Percentiles rank a stretch among this genome's conserved stretches.
phyloP scores from a whole-genome alignment of 2,888 invertebrate species.

The Piscicola geometra region DNA sequence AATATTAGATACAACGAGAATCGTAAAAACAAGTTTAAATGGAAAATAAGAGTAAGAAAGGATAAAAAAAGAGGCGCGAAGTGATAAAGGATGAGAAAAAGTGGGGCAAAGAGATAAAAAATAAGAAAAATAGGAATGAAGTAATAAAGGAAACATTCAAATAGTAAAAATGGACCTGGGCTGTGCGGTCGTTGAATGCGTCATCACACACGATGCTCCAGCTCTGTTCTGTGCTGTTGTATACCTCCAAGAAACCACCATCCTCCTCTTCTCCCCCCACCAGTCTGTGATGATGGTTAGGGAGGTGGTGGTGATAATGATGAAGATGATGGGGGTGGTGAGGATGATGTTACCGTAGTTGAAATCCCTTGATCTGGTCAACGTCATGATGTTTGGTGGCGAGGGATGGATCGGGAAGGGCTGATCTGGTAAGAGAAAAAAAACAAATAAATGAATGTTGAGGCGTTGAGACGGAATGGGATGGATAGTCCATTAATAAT shows the following conservation, averaged over 20 bases:
- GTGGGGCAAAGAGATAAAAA: too few species aligned
- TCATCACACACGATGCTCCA: constrained; percentile 93
- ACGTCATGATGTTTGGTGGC: background rate
- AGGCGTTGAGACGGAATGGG: too few species aligned
- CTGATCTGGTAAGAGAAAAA: background rate
- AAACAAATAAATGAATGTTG: background rate
- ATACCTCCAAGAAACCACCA: constrained; percentile 87
- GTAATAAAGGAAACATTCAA: too few species aligned
- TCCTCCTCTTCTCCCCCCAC: constrained; percentile 72
- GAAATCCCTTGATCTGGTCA: background rate
- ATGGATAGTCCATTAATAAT: too few species aligned
- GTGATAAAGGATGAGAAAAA: too few species aligned
- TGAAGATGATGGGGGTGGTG: too few species aligned
- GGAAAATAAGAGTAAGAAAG: too few species aligned
- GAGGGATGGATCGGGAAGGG: background rate
- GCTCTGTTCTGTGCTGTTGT: constrained; percentile 86
- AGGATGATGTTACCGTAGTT: background rate
- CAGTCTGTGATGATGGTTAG: constrained; percentile 53
- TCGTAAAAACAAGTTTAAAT: too few species aligned
- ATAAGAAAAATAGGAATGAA: too few species aligned
- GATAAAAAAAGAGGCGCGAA: too few species aligned
- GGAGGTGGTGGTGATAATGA: too few species aligned
- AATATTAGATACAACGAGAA: too few species aligned
- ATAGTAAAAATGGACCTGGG: constrained; percentile 62
- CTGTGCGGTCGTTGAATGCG: constrained; percentile 90